Conservation (phyloP, 1,140 invertebrate genomes). For the Apis florea region DNA sequence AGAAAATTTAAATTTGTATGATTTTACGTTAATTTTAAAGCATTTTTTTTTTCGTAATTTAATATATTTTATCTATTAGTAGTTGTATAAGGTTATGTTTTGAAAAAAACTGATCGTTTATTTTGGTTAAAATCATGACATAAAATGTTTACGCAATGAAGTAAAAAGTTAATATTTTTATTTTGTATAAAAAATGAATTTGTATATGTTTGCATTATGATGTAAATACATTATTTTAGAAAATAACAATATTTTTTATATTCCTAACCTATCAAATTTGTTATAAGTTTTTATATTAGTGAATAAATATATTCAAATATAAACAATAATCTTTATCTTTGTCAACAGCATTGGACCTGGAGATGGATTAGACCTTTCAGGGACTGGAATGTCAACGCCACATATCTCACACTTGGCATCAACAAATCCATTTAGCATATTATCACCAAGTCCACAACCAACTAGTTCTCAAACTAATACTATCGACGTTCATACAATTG, state of each 20-base stretch:
- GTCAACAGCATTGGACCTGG: constrained; percentile 59
- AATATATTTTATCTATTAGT: neutral
- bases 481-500: constrained; percentile 66
- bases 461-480: constrained; percentile 69
- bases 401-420: constrained; percentile 63
- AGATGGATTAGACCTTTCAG: constrained; percentile 62
- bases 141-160: constrained; percentile 40
- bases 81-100: constrained; percentile 53
- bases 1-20: neutral
- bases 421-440: constrained; percentile 63
- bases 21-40: constrained; percentile 4
- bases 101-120: constrained; percentile 9
- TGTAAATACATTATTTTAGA: neutral
- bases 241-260: neutral
- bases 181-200: neutral
- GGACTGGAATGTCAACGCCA: constrained; percentile 63
- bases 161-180: neutral
- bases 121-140: constrained; percentile 48
- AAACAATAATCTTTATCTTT: constrained; percentile 8
- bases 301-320: neutral
- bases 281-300: neutral
- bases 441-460: constrained; percentile 65
- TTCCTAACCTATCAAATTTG: neutral
- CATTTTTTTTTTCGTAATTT: neutral
- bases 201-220: neutral